phyloP scores from a whole-genome alignment of 2,888 invertebrate genomes.

The Labia minor region DNA sequence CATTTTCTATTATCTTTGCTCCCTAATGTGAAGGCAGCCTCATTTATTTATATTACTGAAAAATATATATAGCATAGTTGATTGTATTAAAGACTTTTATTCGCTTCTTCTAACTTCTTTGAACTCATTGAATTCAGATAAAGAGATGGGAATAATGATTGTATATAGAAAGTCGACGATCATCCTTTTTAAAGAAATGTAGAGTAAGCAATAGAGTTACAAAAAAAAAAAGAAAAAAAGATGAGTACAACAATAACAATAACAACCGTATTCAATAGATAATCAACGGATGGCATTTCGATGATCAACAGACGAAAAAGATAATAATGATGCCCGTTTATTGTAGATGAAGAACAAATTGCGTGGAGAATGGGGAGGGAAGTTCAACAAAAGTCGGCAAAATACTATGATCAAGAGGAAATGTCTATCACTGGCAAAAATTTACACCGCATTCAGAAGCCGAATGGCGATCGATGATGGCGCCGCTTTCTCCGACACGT shows the following conservation, averaged over 20 bases:
- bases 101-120: too few species aligned
- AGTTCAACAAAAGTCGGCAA: too few species aligned
- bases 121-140: too few species aligned
- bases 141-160: not conserved
- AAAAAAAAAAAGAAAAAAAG: too few species aligned
- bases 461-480: not conserved
- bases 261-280: not conserved
- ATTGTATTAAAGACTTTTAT: too few species aligned
- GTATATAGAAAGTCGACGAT: not conserved
- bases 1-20: too few species aligned
- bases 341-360: too few species aligned
- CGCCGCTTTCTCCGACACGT: not conserved
- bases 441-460: not conserved
- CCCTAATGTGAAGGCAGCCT: too few species aligned
- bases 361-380: too few species aligned
- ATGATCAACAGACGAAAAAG: not conserved
- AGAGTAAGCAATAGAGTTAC: not conserved
- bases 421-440: slow-evolving; percentile 3
- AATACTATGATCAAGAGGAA: not conserved
- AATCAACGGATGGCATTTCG: slow-evolving; percentile 2
- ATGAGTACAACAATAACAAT: too few species aligned
- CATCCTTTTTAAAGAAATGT: not conserved
- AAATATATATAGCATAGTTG: too few species aligned
- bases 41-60: too few species aligned
- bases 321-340: not conserved